Percentiles rank a stretch among this genome's conserved stretches.
These are phyloP conservation scores for Formicarius rufipectus DNA, from an alignment of 2,113 vertebrate species.

Conservation along the genomic window DNA sequence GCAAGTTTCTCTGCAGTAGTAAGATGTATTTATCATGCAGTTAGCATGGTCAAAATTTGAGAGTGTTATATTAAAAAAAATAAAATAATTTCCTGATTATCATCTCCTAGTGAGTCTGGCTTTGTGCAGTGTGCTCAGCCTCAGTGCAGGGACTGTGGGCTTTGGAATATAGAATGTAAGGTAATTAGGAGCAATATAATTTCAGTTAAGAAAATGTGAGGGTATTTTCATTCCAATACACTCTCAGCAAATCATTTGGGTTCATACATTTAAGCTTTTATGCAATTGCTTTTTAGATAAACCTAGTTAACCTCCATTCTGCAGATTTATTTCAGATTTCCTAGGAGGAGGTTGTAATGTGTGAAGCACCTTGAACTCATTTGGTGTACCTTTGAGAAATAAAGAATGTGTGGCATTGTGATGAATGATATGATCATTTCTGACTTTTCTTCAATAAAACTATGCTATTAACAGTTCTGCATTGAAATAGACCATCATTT, in stretches of 20 bases:
- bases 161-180: not conserved
- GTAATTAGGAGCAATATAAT: not conserved
- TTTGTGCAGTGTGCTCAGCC: not conserved
- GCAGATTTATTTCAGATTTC: not conserved
- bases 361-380: not conserved
- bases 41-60: not conserved
- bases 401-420: rapidly evolving
- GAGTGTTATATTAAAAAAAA: not conserved
- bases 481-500: not conserved
- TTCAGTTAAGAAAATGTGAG: not conserved
- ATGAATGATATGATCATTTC: not conserved
- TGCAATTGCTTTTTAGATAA: not conserved
- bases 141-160: not conserved
- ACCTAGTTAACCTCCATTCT: not conserved
- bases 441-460: not conserved
- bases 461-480: not conserved
- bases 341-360: not conserved
- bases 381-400: not conserved
- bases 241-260: not conserved
- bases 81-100: not conserved
- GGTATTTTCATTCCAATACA: not conserved
- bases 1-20: not conserved
- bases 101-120: not conserved
- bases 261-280: not conserved
- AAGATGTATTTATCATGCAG: slow-evolving; percentile 22